Base-by-base conservation (phyloP, 2,113 vertebrate species). In the Grus americana region DNA sequence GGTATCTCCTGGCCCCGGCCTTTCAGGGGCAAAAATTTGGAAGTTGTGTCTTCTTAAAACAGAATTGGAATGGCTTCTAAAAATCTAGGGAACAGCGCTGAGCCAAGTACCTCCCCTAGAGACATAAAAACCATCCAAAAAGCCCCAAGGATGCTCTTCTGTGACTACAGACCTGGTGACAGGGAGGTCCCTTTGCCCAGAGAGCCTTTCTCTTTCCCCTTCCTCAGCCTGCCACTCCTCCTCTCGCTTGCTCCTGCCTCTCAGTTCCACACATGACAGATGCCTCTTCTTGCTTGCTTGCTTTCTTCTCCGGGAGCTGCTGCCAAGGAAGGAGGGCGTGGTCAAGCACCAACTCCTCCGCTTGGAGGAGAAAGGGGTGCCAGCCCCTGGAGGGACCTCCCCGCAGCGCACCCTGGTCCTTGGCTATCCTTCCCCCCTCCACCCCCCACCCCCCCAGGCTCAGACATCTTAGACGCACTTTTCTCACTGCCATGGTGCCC, bases 381-480 rank as follows among this genome's bases (percentile, higher is more conserved):
- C 21, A 10, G 32, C 42, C 65, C 65, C 30, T 15, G 7, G 65
- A 67, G 65, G 44, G 65, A 67, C 30, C 42, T 67, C 65, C 42
- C 65, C 42, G 7, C 42, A 11, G 65, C 21, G 19, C 9, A 15
- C 5, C 4, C 68, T 4, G 47, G 10, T 26, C n/a, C n/a, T 26
- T 1, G n/a, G n/a, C 52, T 50, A 4, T 18, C 29, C 70, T 73
- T 73, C 38, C 70, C 6, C 50, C 38, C 21, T 42, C 29, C 44
- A 2, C 15, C 65, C 42, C 7, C 18, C 40, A 18, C 42, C 14
- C 15, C 15, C 17, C 38, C 9, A 4, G 30, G 38, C 22, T 57
- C 52, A 44, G 52, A 30, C 1, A 7, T 3, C 12, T 20, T 11
- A 34, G 40, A 23, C 30, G 15, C 21, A 0, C 36, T 4, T 54